Evolutionary conservation across 2,113 vertebrate genomes (phyloP).

Genomic region (Lepidothrix coronata): DNA sequence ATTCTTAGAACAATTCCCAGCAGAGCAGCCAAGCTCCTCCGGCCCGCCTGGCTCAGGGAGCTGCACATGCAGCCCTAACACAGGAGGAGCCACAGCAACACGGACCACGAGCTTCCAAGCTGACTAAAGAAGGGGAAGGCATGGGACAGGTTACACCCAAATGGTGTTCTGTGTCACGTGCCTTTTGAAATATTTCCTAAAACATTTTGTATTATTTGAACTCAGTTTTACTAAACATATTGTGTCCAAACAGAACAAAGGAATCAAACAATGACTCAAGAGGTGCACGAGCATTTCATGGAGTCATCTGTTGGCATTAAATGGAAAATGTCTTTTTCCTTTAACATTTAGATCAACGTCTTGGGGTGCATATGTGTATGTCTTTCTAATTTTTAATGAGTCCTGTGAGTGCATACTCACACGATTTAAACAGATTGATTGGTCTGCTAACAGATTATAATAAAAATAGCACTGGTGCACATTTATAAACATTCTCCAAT

Average conservation of each 20-base stretch:
- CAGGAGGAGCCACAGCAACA: background rate
- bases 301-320: background rate
- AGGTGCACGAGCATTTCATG: background rate
- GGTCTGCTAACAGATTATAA: background rate
- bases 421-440: background rate
- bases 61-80: background rate
- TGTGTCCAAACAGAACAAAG: background rate
- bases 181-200: background rate
- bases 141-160: background rate
- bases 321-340: background rate
- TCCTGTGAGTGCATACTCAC: background rate
- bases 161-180: background rate
- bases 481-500: background rate
- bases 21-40: background rate
- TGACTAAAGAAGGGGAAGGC: background rate
- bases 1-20: background rate
- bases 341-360: background rate
- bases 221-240: background rate
- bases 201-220: background rate
- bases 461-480: background rate
- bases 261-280: background rate
- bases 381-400: background rate
- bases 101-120: background rate
- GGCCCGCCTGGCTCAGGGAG: background rate
- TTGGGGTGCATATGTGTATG: background rate